A percentile compares a stretch with the other conserved stretches of the same genome.
Conservation (phyloP, 2,888 invertebrate species). For the Cerceris ruficornis region DNA sequence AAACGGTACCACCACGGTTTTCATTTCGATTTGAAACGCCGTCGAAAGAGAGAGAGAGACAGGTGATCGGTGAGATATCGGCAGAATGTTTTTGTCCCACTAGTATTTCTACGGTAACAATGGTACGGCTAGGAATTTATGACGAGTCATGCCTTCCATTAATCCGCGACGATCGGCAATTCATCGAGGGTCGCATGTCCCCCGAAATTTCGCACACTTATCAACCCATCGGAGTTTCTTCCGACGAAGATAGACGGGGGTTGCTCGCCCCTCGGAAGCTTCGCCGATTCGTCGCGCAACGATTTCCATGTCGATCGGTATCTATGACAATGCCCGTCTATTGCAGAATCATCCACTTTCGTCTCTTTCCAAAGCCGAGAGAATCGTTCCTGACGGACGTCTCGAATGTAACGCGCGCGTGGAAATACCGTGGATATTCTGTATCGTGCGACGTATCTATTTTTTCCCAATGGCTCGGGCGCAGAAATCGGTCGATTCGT, state of each 20-base stretch:
- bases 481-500: constrained; percentile 57
- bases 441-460: constrained; percentile 53
- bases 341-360: constrained; percentile 30
- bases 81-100: background rate
- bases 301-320: constrained; percentile 66
- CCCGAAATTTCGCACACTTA: constrained; percentile 46
- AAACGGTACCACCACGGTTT: background rate
- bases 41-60: no score
- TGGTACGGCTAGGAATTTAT: constrained; percentile 30
- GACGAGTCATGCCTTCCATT: constrained; percentile 46
- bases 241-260: constrained; percentile 13
- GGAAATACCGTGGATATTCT: constrained; percentile 11
- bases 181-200: constrained; percentile 25
- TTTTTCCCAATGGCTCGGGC: constrained; percentile 37
- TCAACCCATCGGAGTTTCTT: constrained; percentile 16
- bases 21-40: background rate
- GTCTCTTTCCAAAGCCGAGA: background rate
- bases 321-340: constrained; percentile 28
- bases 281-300: constrained; percentile 68
- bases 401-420: background rate
- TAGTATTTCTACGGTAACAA: constrained; percentile 19
- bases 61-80: no score
- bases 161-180: constrained; percentile 48
- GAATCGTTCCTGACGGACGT: background rate
- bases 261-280: constrained; percentile 11